These are phyloP conservation scores for Hucho hucho DNA, from an alignment of 2,113 vertebrate genomes.

Conservation along the genomic window DNA sequence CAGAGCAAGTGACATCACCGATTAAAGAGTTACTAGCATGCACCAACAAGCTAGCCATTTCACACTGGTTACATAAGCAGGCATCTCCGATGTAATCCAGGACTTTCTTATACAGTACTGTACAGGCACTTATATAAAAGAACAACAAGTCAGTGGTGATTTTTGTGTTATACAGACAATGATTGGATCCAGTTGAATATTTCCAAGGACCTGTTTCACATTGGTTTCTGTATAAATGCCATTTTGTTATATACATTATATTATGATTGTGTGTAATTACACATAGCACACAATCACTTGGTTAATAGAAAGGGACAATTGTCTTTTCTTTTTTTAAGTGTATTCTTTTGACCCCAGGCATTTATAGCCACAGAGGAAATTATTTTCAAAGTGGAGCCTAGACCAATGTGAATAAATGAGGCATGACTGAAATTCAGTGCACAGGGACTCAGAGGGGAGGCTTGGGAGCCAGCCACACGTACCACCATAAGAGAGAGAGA, in stretches of 20 bases:
- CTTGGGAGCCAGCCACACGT: neutral
- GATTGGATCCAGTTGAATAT: too few relatives aligned
- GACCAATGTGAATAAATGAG: neutral
- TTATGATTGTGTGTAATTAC: neutral
- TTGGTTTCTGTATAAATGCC: neutral
- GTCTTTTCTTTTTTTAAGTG: neutral
- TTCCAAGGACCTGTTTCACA: too few relatives aligned
- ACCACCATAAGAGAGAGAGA: too few relatives aligned
- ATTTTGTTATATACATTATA: neutral
- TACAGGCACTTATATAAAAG: too few relatives aligned
- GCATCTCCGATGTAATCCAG: too few relatives aligned
- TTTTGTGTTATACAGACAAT: too few relatives aligned
- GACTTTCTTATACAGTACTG: too few relatives aligned
- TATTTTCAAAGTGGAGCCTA: neutral
- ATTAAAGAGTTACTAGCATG: too few relatives aligned
- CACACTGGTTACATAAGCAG: too few relatives aligned
- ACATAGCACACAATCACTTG: neutral
- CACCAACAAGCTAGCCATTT: too few relatives aligned
- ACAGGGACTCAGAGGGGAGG: neutral
- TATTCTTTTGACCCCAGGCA: neutral
- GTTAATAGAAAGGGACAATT: neutral
- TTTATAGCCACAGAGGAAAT: neutral
- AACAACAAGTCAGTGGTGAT: too few relatives aligned
- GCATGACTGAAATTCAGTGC: constrained; percentile 4
- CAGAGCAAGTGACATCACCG: too few relatives aligned